Evolutionary conservation across 1,140 invertebrate species (phyloP).

Genomic region (Melipona quadrifasciata): DNA sequence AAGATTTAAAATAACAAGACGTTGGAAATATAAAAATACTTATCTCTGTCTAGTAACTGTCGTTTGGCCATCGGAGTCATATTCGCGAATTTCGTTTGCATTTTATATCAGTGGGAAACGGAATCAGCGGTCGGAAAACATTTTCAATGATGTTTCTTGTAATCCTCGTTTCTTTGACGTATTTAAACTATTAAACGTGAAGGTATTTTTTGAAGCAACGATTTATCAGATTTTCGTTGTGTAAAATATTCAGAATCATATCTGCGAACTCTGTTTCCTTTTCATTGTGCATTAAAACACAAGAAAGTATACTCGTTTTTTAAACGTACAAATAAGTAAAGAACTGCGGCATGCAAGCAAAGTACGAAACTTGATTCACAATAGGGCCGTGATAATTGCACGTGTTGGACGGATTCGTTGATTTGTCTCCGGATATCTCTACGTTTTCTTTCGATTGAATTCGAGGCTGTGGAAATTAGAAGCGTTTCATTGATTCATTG

Average conservation of each 20-base stretch:
- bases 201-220: neutral
- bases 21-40: conserved; percentile 27
- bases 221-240: neutral
- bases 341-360: neutral
- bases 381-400: conserved; percentile 6
- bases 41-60: neutral
- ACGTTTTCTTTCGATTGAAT: neutral
- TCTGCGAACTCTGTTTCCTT: neutral
- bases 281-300: neutral
- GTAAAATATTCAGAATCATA: neutral
- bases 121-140: neutral
- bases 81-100: neutral
- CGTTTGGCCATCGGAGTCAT: neutral
- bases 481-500: neutral
- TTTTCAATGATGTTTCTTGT: neutral
- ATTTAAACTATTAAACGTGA: neutral
- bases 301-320: neutral
- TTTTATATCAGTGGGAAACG: neutral
- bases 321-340: neutral
- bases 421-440: neutral
- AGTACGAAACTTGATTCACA: neutral
- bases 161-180: neutral
- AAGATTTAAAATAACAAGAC: neutral
- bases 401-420: neutral
- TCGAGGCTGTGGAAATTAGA: neutral